phyloP scores from a whole-genome alignment of 2,888 invertebrate species.

The Falcaria lacertinaria region DNA sequence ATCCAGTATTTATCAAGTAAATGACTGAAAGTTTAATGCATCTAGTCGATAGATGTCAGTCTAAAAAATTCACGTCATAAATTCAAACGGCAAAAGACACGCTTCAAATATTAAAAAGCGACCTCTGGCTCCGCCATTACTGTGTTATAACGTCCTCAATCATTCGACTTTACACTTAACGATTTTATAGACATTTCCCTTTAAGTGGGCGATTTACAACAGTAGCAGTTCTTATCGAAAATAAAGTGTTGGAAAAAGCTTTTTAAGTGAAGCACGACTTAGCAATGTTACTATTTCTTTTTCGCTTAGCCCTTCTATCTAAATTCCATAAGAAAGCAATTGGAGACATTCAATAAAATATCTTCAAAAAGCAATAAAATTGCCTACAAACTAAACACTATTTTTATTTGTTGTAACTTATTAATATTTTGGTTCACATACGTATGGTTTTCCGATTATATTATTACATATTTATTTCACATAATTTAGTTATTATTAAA shows the following conservation, averaged over 20 bases:
- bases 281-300: too few species aligned
- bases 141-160: not conserved
- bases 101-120: constrained; percentile 15
- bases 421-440: too few species aligned
- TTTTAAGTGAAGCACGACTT: not conserved
- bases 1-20: constrained; percentile 5
- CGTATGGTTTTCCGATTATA: too few species aligned
- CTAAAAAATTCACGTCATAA: constrained; percentile 38
- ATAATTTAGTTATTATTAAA: too few species aligned
- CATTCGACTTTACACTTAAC: not conserved
- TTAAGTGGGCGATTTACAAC: not conserved
- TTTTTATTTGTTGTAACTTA: too few species aligned
- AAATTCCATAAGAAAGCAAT: too few species aligned
- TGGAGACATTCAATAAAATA: too few species aligned
- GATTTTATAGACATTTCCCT: not conserved
- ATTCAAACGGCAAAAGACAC: constrained; percentile 23
- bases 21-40: constrained; percentile 24
- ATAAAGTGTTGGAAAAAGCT: not conserved
- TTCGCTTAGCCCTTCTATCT: too few species aligned
- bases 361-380: too few species aligned
- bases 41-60: constrained; percentile 31
- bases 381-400: too few species aligned
- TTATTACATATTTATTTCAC: too few species aligned
- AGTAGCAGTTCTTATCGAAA: too few species aligned
- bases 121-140: not conserved